A percentile compares a stretch with the other conserved stretches of the same genome.
Evolutionary conservation across 1,140 invertebrate species (phyloP).

Genomic region (Eulimnadia texana): DNA sequence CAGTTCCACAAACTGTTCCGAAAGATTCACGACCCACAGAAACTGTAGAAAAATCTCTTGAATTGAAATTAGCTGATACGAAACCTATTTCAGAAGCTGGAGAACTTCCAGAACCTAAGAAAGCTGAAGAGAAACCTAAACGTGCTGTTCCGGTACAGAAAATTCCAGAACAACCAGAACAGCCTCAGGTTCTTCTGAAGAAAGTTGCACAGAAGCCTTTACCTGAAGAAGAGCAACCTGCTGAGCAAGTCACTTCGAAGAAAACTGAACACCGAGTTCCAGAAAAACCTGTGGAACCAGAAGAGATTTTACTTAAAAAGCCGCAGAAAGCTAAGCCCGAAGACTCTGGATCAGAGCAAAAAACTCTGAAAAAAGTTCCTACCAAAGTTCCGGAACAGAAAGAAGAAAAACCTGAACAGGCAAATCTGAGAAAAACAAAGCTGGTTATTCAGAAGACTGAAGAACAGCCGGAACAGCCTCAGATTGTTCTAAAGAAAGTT

Average conservation of each 20-base stretch:
- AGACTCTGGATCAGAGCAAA: conserved; percentile 28
- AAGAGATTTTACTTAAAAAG: neutral
- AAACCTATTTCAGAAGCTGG: too few species aligned
- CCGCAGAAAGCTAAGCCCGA: conserved; percentile 16
- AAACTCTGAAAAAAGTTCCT: conserved; percentile 32
- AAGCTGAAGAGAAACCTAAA: conserved; percentile 14
- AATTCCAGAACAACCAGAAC: too few species aligned
- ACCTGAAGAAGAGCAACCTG: neutral
- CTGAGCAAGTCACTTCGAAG: neutral
- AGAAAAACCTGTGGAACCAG: neutral
- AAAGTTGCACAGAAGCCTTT: conserved; percentile 9
- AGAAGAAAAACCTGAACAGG: conserved; percentile 13
- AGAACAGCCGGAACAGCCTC: too few species aligned
- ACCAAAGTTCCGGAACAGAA: neutral
- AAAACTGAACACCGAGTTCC: neutral
- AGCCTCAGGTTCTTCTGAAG: too few species aligned
- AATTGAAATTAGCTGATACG: too few species aligned
- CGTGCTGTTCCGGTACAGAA: too few species aligned
- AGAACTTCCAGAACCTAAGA: too few species aligned
- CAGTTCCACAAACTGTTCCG: too few species aligned
- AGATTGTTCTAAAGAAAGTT: too few species aligned
- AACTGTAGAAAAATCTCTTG: too few species aligned
- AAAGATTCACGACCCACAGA: too few species aligned
- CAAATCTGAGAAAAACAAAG: neutral
- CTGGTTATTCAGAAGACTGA: too few species aligned